Evolutionary conservation across 92 coral and sea anemone genomes (phyloP).

Genomic region (Zoanthus solanderi): DNA sequence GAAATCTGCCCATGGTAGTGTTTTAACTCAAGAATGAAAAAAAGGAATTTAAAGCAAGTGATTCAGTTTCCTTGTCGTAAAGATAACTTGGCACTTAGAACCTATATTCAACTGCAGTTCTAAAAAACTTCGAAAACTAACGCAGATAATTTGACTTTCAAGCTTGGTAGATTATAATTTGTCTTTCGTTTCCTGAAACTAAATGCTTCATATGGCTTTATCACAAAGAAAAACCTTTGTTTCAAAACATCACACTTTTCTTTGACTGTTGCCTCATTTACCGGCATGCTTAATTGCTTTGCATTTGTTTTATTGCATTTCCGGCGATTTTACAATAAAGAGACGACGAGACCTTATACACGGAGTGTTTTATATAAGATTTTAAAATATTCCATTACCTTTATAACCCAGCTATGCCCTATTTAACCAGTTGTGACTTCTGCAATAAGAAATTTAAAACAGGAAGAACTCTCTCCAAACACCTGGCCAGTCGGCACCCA

Average conservation of each 20-base stretch:
- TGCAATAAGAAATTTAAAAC: conserved; percentile 56
- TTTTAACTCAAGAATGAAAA: not conserved
- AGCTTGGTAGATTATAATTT: not conserved
- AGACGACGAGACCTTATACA: not conserved
- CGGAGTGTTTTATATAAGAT: not conserved
- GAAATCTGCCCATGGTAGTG: conserved; percentile 45
- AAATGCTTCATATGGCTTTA: not conserved
- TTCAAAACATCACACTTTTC: conserved; percentile 28
- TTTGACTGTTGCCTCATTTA: conserved; percentile 25
- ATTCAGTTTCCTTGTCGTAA: not conserved
- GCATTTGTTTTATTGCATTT: not conserved
- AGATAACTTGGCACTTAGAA: not conserved
- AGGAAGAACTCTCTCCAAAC: conserved; percentile 58
- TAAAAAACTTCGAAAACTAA: not conserved
- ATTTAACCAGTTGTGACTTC: conserved; percentile 39
- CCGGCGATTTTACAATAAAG: conserved; percentile 11
- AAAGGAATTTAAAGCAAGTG: not conserved
- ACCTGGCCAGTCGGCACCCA: conserved; percentile 51
- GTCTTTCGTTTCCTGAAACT: conserved; percentile 13
- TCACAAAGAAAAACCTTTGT: conserved; percentile 24
- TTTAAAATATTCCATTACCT: not conserved
- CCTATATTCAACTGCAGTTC: not conserved
- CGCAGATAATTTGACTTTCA: conserved; percentile 17
- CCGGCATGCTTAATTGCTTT: conserved; percentile 35
- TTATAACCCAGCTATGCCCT: conserved; percentile 41